Conservation (phyloP, 1,140 invertebrate species). For the Varroa destructor region DNA sequence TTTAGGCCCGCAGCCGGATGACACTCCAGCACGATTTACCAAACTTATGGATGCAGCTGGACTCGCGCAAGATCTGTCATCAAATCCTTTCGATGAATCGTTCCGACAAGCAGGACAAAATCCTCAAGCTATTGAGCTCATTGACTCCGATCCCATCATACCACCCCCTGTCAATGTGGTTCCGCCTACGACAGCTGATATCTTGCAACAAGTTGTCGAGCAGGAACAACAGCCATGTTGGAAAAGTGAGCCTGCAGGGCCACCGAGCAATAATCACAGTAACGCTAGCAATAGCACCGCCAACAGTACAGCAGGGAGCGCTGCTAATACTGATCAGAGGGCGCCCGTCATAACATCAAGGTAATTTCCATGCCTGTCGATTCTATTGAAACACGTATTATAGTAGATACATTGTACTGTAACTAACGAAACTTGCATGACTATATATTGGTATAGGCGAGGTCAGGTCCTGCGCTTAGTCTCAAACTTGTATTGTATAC, state of each 20-base stretch:
- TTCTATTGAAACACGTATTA: too few relatives aligned
- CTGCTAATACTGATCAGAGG: not conserved
- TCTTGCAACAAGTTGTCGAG: conserved; percentile 16
- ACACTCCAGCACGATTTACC: conserved; percentile 17
- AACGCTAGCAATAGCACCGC: too few relatives aligned
- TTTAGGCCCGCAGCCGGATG: conserved; percentile 21
- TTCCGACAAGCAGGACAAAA: conserved; percentile 13
- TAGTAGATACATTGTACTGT: too few relatives aligned
- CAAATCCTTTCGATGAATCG: conserved; percentile 18
- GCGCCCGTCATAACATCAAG: conserved; percentile 16
- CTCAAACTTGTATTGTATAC: too few relatives aligned
- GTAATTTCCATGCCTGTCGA: not conserved
- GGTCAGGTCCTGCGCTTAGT: too few relatives aligned
- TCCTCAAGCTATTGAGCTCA: conserved; percentile 10
- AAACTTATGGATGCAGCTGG: conserved; percentile 27
- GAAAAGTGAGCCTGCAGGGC: not conserved
- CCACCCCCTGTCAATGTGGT: not conserved
- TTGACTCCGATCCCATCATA: not conserved
- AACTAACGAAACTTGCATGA: too few relatives aligned
- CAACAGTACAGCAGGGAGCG: not conserved
- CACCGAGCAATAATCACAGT: too few relatives aligned
- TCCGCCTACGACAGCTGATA: conserved; percentile 16
- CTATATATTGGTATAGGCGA: too few relatives aligned
- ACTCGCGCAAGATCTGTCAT: conserved; percentile 16
- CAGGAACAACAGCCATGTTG: conserved; percentile 13